These are phyloP conservation scores for Bimastos eiseni DNA, from an alignment of 2,888 invertebrate species.

Conservation along the genomic window DNA sequence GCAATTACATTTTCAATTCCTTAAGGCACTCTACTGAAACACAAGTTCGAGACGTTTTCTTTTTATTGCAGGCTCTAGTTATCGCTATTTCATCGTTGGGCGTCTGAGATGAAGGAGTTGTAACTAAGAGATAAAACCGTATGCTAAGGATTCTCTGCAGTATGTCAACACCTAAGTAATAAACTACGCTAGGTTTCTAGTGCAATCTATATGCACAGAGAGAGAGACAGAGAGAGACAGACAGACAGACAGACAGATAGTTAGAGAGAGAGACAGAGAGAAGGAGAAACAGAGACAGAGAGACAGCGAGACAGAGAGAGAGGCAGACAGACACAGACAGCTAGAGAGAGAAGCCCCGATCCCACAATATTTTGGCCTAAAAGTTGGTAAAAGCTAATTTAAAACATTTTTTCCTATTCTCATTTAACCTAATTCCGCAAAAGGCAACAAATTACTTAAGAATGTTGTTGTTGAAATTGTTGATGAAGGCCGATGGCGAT, in stretches of 20 bases:
- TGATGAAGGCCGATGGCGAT: background rate
- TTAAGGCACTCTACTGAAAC: background rate
- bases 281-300: background rate
- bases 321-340: background rate
- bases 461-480: background rate
- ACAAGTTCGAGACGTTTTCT: background rate
- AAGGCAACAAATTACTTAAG: background rate
- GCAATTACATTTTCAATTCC: background rate
- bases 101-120: background rate
- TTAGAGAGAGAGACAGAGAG: background rate
- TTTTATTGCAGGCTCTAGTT: background rate
- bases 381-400: background rate
- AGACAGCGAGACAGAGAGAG: background rate
- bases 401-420: background rate
- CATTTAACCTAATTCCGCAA: background rate
- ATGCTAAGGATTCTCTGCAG: background rate
- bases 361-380: background rate
- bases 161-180: background rate
- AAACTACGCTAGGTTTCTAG: background rate
- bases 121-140: background rate
- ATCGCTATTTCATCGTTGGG: constrained; percentile 13
- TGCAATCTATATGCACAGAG: background rate
- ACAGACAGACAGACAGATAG: background rate
- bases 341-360: background rate
- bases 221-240: background rate